A percentile compares a stretch with the other conserved stretches of the same genome.
These are phyloP conservation scores for Heliothis subflexa DNA, from an alignment of 1,140 invertebrate genomes.

Conservation along the genomic window DNA sequence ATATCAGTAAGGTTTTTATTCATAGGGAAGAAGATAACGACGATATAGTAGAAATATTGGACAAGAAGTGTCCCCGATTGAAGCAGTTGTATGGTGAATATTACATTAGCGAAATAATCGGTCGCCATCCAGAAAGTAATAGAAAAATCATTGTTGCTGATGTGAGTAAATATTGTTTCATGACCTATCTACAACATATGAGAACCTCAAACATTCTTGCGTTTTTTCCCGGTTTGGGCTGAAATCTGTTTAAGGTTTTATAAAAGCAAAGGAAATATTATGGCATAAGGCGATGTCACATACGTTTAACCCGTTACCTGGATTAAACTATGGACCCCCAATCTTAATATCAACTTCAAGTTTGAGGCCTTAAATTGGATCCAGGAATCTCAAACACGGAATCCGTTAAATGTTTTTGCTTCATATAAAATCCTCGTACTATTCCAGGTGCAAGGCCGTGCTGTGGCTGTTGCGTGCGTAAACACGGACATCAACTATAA, in stretches of 20 bases:
- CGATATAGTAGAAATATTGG: constrained; percentile 89
- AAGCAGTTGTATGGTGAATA: constrained; percentile 89
- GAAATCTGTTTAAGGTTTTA: too few relatives aligned
- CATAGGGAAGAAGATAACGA: constrained; percentile 90
- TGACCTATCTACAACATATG: not conserved
- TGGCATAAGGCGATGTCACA: too few relatives aligned
- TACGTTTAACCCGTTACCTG: too few relatives aligned
- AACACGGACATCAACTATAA: constrained; percentile 88
- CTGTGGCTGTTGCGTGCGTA: constrained; percentile 87
- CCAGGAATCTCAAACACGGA: too few relatives aligned
- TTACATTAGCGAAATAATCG: constrained; percentile 89
- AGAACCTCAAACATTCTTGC: too few relatives aligned
- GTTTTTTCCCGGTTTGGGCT: too few relatives aligned
- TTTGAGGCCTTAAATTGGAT: too few relatives aligned
- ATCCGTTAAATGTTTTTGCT: too few relatives aligned
- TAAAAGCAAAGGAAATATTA: too few relatives aligned
- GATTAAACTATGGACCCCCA: too few relatives aligned
- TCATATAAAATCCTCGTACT: not conserved
- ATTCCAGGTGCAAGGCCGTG: constrained; percentile 77
- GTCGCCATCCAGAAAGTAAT: constrained; percentile 80
- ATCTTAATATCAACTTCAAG: too few relatives aligned
- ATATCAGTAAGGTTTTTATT: constrained; percentile 2
- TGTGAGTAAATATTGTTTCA: constrained; percentile 56
- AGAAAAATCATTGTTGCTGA: constrained; percentile 79
- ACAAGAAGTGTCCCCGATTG: constrained; percentile 84